Conservation (phyloP, 2,888 invertebrate species). For the Pseudococcus jackbeardsleyi region DNA sequence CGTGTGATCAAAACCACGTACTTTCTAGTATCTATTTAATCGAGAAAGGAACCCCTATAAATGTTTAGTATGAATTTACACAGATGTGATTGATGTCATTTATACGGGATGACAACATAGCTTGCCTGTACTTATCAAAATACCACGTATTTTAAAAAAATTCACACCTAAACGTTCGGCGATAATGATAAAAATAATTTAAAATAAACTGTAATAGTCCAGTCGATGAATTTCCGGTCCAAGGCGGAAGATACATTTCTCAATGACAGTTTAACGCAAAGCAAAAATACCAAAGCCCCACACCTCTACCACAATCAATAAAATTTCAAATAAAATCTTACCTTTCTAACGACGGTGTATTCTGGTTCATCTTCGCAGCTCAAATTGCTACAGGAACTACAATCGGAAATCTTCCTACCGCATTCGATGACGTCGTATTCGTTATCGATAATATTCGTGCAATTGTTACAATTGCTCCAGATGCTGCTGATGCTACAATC, state of each 20-base stretch:
- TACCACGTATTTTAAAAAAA: no score
- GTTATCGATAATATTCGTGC: slow-evolving; percentile 74
- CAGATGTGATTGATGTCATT: background rate
- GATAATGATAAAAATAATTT: no score
- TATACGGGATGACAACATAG: background rate
- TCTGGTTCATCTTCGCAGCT: slow-evolving; percentile 78
- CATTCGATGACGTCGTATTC: slow-evolving; percentile 75
- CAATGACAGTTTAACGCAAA: no score
- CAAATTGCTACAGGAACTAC: slow-evolving; percentile 81
- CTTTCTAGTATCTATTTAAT: background rate
- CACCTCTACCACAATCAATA: no score
- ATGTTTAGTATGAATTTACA: background rate
- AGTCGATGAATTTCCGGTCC: no score
- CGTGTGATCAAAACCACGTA: no score
- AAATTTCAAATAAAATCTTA: slow-evolving; percentile 68
- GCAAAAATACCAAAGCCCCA: no score
- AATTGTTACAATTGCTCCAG: slow-evolving; percentile 75
- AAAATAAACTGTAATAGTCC: no score
- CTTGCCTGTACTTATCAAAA: background rate
- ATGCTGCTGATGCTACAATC: slow-evolving; percentile 75
- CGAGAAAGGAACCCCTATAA: background rate
- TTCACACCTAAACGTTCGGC: no score
- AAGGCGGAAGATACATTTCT: no score
- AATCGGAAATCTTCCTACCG: slow-evolving; percentile 77
- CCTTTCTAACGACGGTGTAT: slow-evolving; percentile 69